Conservation (phyloP, 1,140 invertebrate species). For the Drosophila pseudoobscura region DNA sequence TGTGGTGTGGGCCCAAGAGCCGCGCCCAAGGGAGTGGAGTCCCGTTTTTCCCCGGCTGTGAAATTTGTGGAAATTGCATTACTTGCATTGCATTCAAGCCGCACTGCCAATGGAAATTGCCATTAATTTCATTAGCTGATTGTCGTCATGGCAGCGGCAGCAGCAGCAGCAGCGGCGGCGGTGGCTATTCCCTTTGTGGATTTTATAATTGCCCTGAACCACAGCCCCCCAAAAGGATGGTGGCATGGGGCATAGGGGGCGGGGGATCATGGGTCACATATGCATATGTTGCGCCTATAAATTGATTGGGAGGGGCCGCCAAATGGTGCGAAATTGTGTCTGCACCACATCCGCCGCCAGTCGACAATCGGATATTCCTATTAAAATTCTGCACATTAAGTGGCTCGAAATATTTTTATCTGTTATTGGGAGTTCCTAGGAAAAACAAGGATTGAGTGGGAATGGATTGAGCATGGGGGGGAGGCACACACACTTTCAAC, state of each 20-base stretch:
- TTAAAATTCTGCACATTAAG: neutral
- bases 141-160: slow-evolving; percentile 48
- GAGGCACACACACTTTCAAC: no score
- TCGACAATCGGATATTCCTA: slow-evolving; percentile 3
- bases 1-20: slow-evolving; percentile 9
- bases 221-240: slow-evolving; percentile 16
- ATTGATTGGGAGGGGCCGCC: slow-evolving; percentile 36
- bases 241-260: neutral
- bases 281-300: slow-evolving; percentile 18
- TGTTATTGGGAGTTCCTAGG: neutral
- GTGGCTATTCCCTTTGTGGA: slow-evolving; percentile 44
- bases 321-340: slow-evolving; percentile 18
- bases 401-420: neutral
- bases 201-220: slow-evolving; percentile 50
- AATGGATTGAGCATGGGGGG: no score
- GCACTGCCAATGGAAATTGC: slow-evolving; percentile 42
- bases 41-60: slow-evolving; percentile 28
- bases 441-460: neutral
- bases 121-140: slow-evolving; percentile 64
- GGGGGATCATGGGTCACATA: slow-evolving; percentile 16
- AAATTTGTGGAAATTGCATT: slow-evolving; percentile 42
- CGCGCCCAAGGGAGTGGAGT: slow-evolving; percentile 15
- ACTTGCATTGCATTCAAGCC: slow-evolving; percentile 14
- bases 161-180: neutral
- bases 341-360: no score